Conservation (phyloP, 1,140 invertebrate genomes). For the Drosophila prosaltans region DNA sequence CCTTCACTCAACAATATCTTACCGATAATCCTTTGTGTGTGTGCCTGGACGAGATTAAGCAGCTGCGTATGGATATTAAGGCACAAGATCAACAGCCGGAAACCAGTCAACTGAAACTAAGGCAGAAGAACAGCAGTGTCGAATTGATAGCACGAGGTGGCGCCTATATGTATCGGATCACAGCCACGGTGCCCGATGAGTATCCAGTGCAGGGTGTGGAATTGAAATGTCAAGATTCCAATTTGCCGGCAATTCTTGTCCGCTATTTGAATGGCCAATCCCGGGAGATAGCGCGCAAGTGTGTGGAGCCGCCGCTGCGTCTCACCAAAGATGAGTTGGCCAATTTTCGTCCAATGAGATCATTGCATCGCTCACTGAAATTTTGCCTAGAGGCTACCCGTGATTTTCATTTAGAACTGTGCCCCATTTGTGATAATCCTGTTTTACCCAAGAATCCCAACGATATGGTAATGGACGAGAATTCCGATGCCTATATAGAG, state of each 20-base stretch:
- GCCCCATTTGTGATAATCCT: constrained; percentile 86
- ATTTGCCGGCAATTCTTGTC: constrained; percentile 87
- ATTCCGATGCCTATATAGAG: constrained; percentile 86
- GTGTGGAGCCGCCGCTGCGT: constrained; percentile 88
- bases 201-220: constrained; percentile 86
- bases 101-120: constrained; percentile 85
- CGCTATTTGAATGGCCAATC: constrained; percentile 87
- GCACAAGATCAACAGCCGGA: constrained; percentile 16
- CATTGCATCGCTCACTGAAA: constrained; percentile 85
- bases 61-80: constrained; percentile 85
- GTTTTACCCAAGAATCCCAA: constrained; percentile 87
- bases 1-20: constrained; percentile 88
- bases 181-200: constrained; percentile 86
- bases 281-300: constrained; percentile 88
- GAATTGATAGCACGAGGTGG: constrained; percentile 85
- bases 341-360: constrained; percentile 86
- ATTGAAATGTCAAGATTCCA: constrained; percentile 86
- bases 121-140: constrained; percentile 88
- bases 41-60: constrained; percentile 89
- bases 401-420: constrained; percentile 86
- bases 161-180: constrained; percentile 86
- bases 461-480: constrained; percentile 85
- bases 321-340: constrained; percentile 83
- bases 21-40: constrained; percentile 89
- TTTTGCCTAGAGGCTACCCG: constrained; percentile 87